Conservation (phyloP, 2,888 invertebrate species). For the Scelioninae gen. 1 region DNA sequence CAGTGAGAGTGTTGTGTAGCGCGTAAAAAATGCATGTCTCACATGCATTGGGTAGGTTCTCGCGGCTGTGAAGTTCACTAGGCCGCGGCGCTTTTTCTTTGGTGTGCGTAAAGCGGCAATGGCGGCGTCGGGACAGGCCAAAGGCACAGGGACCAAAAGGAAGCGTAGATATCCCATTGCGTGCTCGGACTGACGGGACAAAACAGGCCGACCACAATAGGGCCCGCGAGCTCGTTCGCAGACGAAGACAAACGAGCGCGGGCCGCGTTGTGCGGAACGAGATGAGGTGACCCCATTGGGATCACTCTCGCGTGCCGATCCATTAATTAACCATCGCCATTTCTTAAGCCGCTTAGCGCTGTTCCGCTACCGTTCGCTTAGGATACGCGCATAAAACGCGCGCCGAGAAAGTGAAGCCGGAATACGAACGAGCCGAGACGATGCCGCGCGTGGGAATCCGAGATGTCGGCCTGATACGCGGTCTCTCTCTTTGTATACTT, state of each 20-base stretch:
- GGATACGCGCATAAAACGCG: slow-evolving; percentile 56
- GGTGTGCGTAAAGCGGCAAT: slow-evolving; percentile 67
- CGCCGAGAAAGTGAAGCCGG: slow-evolving; percentile 54
- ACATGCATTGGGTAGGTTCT: slow-evolving; percentile 35
- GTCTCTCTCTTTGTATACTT: slow-evolving; percentile 31
- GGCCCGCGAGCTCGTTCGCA: slow-evolving; percentile 74
- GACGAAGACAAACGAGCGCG: slow-evolving; percentile 67
- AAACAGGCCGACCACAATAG: slow-evolving; percentile 82
- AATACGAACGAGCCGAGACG: slow-evolving; percentile 35
- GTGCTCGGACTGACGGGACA: slow-evolving; percentile 83
- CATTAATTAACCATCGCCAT: slow-evolving; percentile 80
- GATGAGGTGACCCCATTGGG: slow-evolving; percentile 69
- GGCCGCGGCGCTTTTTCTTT: slow-evolving; percentile 20
- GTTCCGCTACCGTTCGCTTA: slow-evolving; percentile 54
- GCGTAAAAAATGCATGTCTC: slow-evolving; percentile 35
- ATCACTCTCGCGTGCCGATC: slow-evolving; percentile 79
- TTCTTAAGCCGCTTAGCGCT: slow-evolving; percentile 65
- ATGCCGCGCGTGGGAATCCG: slow-evolving; percentile 49
- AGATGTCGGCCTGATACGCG: slow-evolving; percentile 41
- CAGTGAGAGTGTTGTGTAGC: slow-evolving; percentile 2
- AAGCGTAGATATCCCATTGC: slow-evolving; percentile 84
- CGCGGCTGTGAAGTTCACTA: slow-evolving; percentile 45
- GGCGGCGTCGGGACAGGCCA: slow-evolving; percentile 78
- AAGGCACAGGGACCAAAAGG: slow-evolving; percentile 78
- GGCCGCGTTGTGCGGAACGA: slow-evolving; percentile 49